These are phyloP conservation scores for Trichosurus vulpecula DNA, from an alignment of 2,797 vertebrate species.

Conservation along the genomic window DNA sequence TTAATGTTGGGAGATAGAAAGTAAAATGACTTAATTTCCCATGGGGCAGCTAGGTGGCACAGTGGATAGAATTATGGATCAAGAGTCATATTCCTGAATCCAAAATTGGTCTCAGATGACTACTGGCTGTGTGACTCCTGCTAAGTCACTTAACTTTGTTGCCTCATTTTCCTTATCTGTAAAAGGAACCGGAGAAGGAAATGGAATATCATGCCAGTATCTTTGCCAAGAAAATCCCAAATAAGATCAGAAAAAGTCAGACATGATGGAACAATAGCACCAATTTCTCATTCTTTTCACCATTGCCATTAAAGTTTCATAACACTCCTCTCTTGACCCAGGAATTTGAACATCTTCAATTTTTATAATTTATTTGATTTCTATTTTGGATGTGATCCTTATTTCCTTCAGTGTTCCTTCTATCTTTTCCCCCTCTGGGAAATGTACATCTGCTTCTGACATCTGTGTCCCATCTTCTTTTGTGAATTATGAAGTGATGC, in stretches of 20 bases:
- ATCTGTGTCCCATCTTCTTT: slow-evolving; percentile 78
- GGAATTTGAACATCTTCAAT: slow-evolving; percentile 35
- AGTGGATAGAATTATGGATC: neutral
- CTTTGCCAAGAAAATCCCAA: neutral
- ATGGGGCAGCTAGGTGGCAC: neutral
- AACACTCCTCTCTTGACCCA: neutral
- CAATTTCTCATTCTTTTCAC: neutral
- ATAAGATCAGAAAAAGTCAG: neutral
- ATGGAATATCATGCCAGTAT: neutral
- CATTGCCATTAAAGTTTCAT: neutral
- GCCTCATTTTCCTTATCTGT: neutral
- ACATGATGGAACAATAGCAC: neutral
- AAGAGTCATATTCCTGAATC: neutral
- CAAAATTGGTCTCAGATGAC: neutral
- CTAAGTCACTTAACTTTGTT: neutral
- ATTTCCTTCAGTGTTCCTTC: slow-evolving; percentile 75
- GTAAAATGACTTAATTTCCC: neutral
- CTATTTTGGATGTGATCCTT: slow-evolving; percentile 76
- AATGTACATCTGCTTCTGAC: slow-evolving; percentile 80
- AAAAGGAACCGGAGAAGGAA: neutral
- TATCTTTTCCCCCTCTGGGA: slow-evolving; percentile 69
- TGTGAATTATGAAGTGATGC: slow-evolving; percentile 75
- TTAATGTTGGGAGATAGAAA: neutral
- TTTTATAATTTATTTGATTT: slow-evolving; percentile 73
- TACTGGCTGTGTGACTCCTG: neutral